These are phyloP conservation scores for Agrochola litura DNA, from an alignment of 2,888 invertebrate species.

Conservation along the genomic window DNA sequence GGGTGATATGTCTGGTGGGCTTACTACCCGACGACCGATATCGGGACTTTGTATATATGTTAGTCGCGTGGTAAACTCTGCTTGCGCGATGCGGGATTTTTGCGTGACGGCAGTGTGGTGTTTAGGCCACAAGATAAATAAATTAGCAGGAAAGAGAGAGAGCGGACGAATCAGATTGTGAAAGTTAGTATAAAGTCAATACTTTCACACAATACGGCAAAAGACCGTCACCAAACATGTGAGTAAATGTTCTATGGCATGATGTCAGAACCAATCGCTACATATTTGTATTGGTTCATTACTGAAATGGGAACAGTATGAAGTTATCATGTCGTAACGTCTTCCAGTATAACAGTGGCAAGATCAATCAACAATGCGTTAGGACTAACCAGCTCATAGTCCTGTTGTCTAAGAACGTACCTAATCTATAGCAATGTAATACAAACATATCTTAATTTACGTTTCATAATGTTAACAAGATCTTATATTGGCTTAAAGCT, in stretches of 20 bases:
- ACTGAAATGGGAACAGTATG: background rate
- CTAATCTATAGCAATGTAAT: background rate
- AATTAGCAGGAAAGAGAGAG: background rate
- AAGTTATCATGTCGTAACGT: background rate
- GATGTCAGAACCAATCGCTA: background rate
- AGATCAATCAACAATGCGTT: background rate
- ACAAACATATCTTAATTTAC: too few relatives aligned
- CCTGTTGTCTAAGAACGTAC: background rate
- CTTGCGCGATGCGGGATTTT: too few relatives aligned
- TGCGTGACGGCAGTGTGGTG: too few relatives aligned
- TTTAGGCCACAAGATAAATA: background rate
- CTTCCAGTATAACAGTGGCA: background rate
- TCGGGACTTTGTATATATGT: too few relatives aligned
- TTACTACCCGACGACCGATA: too few relatives aligned
- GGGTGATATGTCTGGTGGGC: too few relatives aligned
- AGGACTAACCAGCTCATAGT: background rate
- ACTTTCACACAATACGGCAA: background rate
- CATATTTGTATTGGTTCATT: background rate
- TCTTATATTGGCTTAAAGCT: too few relatives aligned
- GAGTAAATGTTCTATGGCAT: background rate
- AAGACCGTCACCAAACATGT: background rate
- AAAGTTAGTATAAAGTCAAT: background rate
- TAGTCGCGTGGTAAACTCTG: too few relatives aligned
- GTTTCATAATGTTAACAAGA: too few relatives aligned
- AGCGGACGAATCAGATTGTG: background rate